Evolutionary conservation across 2,888 invertebrate genomes (phyloP).

Genomic region (Lysandra bellargus): DNA sequence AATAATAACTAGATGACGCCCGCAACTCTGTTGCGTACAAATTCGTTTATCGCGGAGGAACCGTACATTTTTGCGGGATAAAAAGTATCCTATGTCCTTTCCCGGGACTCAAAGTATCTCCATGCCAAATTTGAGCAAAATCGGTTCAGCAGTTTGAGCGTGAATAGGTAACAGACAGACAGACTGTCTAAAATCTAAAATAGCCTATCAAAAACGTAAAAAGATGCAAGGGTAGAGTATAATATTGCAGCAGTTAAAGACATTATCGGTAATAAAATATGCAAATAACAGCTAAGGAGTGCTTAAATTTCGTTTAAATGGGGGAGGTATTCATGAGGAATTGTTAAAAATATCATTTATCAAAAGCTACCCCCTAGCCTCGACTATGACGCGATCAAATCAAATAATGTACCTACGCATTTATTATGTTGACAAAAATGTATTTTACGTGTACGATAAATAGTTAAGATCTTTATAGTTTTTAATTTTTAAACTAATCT

Average conservation of each 20-base stretch:
- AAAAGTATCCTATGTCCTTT: too few relatives aligned
- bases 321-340: constrained; percentile 66
- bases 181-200: not conserved
- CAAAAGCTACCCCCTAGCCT: constrained; percentile 32
- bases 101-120: too few relatives aligned
- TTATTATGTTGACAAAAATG: not conserved
- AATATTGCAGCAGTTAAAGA: constrained; percentile 38
- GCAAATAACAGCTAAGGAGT: constrained; percentile 62
- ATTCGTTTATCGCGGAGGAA: too few relatives aligned
- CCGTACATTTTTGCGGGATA: too few relatives aligned
- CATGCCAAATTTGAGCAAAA: too few relatives aligned
- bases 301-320: constrained; percentile 54
- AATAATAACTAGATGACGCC: too few relatives aligned
- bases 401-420: not conserved
- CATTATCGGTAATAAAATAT: constrained; percentile 50
- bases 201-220: not conserved
- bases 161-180: too few relatives aligned
- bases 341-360: constrained; percentile 65
- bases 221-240: not conserved
- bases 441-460: too few relatives aligned
- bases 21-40: too few relatives aligned
- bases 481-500: too few relatives aligned
- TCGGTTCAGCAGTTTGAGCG: too few relatives aligned
- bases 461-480: too few relatives aligned
- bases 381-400: not conserved